These are phyloP conservation scores for Goniozus legneri DNA, from an alignment of 1,140 invertebrate genomes.

Conservation along the genomic window DNA sequence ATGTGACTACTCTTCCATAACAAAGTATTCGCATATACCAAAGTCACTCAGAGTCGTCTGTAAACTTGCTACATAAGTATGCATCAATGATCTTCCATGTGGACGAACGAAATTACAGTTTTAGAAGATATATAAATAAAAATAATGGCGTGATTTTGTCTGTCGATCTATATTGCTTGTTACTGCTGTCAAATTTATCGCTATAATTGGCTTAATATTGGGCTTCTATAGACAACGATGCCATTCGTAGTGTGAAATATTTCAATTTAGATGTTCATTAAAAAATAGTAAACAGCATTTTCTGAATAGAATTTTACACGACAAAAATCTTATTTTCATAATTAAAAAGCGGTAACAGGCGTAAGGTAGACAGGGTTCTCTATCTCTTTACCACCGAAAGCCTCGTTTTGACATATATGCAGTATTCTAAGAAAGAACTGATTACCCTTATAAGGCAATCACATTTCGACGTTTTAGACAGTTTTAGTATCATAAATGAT, in stretches of 20 bases:
- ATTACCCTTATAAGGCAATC: not conserved
- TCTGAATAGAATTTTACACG: too few species aligned
- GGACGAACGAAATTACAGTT: not conserved
- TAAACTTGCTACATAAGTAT: constrained; percentile 12
- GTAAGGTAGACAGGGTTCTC: not conserved
- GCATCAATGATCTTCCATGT: constrained; percentile 3
- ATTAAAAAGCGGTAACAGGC: too few species aligned
- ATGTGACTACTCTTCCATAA: constrained; percentile 5
- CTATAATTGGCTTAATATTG: constrained; percentile 1
- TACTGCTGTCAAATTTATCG: too few species aligned
- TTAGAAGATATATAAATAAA: not conserved
- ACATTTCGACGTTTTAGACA: not conserved
- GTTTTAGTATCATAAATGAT: constrained; percentile 6
- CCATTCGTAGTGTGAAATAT: too few species aligned
- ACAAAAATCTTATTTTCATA: too few species aligned
- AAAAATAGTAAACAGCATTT: too few species aligned
- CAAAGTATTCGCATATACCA: not conserved
- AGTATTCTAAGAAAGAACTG: constrained; percentile 12
- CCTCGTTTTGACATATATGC: too few species aligned
- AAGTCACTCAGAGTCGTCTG: constrained; percentile 18
- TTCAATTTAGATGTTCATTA: too few species aligned
- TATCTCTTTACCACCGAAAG: not conserved
- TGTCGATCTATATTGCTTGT: too few species aligned
- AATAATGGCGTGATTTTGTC: too few species aligned
- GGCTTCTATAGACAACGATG: not conserved